Base-by-base conservation (phyloP, 2,888 invertebrate species). In the Papilio demoleus region DNA sequence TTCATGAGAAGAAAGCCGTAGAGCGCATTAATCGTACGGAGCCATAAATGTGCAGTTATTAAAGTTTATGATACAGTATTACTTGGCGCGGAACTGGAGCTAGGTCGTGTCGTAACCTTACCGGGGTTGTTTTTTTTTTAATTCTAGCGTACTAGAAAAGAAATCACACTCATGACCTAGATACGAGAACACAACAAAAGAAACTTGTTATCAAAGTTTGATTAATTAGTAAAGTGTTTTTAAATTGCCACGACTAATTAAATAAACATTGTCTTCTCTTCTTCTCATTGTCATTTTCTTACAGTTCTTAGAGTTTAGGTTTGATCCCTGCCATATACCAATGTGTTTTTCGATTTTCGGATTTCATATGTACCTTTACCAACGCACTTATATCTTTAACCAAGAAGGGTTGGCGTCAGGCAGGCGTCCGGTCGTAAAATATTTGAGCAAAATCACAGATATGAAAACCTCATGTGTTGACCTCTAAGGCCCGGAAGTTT, bases 41-140 rank as follows among this genome's bases (percentile, higher is more conserved):
- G 59, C 19, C 50, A 58, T 70, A 63, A 71, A 65, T 68, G 65
- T 65, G 58, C 38, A 58, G 59, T 31, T 36, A 70, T 68, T 45
- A 50, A 69, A 65, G 56, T 70, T 71, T 68, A 70, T 68, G 65
- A 70, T 68, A 65, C 65, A 58, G 66, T 65, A 67, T 67, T 62
- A 67, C 60, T 42, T 68, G 62, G 61, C 65, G 60, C 59, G 69
- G 69, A 83, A 80, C 74, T 87, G 74, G 88, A 75, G 75, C 88
- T 88, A 88, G 88, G 88, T 85, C 88, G 77, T 81, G 81, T 76
- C 83, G 72, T 75, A 83, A 78, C 86, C 85, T 87, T 79, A 76
- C 70, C 12, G 22, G 70, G 71, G 31, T 31, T 56, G 72, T 65
- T 58, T 74, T 77, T 77, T 76, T 79, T 76, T 65, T 78, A 78